Percentiles rank a stretch among this genome's conserved stretches.
Conservation (phyloP, 2,797 vertebrate species). For the Gobio occitaniae region DNA sequence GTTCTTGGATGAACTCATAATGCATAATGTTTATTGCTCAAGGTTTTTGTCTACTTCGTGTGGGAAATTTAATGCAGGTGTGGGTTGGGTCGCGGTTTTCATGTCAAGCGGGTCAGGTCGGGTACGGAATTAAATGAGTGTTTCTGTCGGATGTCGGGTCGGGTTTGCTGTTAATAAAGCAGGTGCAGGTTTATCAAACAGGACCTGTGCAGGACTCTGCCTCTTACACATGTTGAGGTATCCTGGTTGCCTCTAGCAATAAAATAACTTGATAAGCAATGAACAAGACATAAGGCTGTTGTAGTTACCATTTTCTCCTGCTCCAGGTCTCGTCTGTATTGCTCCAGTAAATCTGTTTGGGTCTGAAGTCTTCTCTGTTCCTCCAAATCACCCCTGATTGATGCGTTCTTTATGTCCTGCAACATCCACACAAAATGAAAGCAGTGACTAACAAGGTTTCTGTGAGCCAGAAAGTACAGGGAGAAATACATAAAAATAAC, state of each 20-base stretch:
- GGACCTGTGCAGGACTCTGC: too few relatives aligned
- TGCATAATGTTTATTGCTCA: too few relatives aligned
- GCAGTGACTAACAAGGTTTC: neutral
- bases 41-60: too few relatives aligned
- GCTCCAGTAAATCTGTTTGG: constrained; percentile 89
- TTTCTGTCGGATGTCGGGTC: too few relatives aligned
- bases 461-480: neutral
- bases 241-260: neutral
- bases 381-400: constrained; percentile 85
- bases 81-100: too few relatives aligned
- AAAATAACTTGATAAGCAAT: neutral
- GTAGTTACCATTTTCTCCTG: constrained; percentile 86
- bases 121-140: too few relatives aligned
- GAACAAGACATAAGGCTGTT: neutral
- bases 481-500: neutral
- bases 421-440: constrained; percentile 2
- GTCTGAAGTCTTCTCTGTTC: constrained; percentile 88
- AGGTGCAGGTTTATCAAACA: too few relatives aligned
- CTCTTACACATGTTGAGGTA: neutral
- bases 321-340: constrained; percentile 89
- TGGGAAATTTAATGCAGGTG: too few relatives aligned
- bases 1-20: too few relatives aligned
- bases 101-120: too few relatives aligned
- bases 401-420: constrained; percentile 90
- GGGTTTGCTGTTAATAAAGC: too few relatives aligned